phyloP scores from a whole-genome alignment of 2,888 invertebrate genomes.

The Acanthosepion lycidas region DNA sequence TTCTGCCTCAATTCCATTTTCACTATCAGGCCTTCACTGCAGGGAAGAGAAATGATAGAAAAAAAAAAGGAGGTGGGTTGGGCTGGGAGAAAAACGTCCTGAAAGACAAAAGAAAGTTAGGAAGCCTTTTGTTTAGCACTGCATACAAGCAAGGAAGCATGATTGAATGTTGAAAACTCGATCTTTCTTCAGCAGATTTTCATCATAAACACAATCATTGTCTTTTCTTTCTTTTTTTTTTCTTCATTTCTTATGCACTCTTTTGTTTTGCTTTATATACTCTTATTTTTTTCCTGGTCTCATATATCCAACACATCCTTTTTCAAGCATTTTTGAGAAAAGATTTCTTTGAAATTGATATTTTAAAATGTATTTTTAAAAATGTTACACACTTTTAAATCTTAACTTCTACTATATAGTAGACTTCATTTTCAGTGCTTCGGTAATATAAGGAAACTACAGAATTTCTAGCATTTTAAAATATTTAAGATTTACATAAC shows the following conservation, averaged over 20 bases:
- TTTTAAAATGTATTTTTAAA: too few relatives aligned
- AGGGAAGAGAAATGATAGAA: background rate
- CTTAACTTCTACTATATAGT: background rate
- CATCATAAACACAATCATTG: background rate
- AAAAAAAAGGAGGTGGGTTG: background rate
- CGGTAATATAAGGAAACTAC: background rate
- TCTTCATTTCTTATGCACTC: background rate
- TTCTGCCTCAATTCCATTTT: constrained; percentile 1
- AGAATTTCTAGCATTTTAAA: too few relatives aligned
- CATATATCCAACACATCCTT: background rate
- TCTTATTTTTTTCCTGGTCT: background rate
- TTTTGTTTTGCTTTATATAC: background rate
- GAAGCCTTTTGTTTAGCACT: background rate
- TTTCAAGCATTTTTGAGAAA: background rate
- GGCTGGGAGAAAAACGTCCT: background rate
- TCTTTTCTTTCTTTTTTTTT: background rate
- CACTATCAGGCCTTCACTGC: constrained; percentile 33
- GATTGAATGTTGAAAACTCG: background rate
- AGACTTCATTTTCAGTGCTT: background rate
- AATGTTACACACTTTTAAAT: too few relatives aligned
- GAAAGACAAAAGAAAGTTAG: constrained; percentile 33
- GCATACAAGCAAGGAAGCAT: background rate
- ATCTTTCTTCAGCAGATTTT: background rate
- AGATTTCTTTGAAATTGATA: background rate
- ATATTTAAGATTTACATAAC: too few relatives aligned